These are phyloP conservation scores for Pollimyrus isidori DNA, from an alignment of 2,113 vertebrate genomes.

Conservation along the genomic window DNA sequence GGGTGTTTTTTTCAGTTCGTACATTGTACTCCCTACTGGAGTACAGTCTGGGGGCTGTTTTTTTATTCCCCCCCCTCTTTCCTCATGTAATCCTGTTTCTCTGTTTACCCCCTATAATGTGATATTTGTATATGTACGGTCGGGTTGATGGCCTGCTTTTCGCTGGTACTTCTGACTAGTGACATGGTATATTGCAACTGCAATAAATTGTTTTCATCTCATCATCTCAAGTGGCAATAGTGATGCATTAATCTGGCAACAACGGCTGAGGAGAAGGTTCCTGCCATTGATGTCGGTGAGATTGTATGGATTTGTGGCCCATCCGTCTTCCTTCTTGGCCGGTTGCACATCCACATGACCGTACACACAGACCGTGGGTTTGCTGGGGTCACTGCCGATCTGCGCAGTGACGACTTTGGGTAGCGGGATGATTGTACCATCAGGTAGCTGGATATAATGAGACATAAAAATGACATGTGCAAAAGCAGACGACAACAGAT, in stretches of 20 bases:
- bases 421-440: conserved; percentile 58
- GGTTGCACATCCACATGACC: conserved; percentile 87
- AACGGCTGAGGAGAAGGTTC: background rate
- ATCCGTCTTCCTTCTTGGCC: conserved; percentile 73
- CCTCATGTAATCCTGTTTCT: too few relatives aligned
- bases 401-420: conserved; percentile 74
- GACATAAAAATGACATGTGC: background rate
- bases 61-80: too few relatives aligned
- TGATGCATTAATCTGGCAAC: background rate
- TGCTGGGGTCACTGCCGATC: conserved; percentile 66
- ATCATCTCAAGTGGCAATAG: background rate
- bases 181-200: too few relatives aligned
- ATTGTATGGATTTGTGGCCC: conserved; percentile 72
- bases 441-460: conserved; percentile 54
- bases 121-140: too few relatives aligned
- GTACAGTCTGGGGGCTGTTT: too few relatives aligned
- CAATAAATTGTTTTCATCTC: too few relatives aligned
- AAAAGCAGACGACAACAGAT: too few relatives aligned
- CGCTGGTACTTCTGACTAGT: too few relatives aligned
- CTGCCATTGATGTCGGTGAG: conserved; percentile 75
- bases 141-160: too few relatives aligned
- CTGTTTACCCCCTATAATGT: too few relatives aligned
- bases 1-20: too few relatives aligned
- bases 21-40: too few relatives aligned
- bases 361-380: conserved; percentile 76